These are phyloP conservation scores for Charanyca ferruginea DNA, from an alignment of 2,888 invertebrate species.

Conservation along the genomic window DNA sequence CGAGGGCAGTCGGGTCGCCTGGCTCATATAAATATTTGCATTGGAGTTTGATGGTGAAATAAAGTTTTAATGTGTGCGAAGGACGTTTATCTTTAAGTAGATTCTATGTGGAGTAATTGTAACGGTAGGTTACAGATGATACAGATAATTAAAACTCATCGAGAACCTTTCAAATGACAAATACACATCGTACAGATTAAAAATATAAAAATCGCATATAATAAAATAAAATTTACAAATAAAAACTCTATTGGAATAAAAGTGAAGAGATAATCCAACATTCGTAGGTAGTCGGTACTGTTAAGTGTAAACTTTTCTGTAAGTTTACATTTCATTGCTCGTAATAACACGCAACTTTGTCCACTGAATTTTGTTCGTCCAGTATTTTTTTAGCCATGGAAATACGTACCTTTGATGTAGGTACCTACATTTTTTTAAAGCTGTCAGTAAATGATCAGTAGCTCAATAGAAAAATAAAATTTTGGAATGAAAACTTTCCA, in stretches of 20 bases:
- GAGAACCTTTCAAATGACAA: neutral
- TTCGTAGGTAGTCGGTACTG: neutral
- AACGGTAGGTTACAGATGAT: neutral
- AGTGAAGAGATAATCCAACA: slow-evolving; percentile 20
- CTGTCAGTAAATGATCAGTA: too few species aligned
- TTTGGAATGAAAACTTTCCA: too few species aligned
- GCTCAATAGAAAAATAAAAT: too few species aligned
- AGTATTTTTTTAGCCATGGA: slow-evolving; percentile 16
- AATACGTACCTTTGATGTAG: neutral
- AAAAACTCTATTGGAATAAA: neutral
- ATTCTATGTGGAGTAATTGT: slow-evolving; percentile 1
- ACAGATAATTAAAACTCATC: neutral
- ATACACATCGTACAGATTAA: neutral
- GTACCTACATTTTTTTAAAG: too few species aligned
- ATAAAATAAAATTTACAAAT: neutral
- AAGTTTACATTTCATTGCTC: slow-evolving; percentile 33
- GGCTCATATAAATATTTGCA: slow-evolving; percentile 88
- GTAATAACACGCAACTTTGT: slow-evolving; percentile 26
- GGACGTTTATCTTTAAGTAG: neutral
- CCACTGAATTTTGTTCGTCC: slow-evolving; percentile 4
- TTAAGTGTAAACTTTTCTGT: neutral
- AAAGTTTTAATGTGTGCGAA: neutral
- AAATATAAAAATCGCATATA: neutral
- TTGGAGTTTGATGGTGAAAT: slow-evolving; percentile 18
- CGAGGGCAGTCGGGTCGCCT: slow-evolving; percentile 91